Percentiles rank a stretch among this genome's conserved stretches.
phyloP scores from a whole-genome alignment of 2,888 invertebrate species.

The Panzeria rudis region DNA sequence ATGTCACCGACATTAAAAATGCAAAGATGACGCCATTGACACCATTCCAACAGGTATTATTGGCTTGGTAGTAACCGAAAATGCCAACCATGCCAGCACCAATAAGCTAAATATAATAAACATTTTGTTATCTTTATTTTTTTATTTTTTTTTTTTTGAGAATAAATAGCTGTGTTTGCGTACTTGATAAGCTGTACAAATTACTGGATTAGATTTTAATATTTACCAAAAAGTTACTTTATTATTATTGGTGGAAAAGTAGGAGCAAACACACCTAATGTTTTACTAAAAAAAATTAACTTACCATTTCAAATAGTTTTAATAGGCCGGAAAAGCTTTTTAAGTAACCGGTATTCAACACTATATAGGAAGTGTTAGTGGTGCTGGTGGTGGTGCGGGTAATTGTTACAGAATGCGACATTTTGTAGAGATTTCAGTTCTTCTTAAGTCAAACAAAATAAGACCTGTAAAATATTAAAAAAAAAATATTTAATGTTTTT shows the following conservation, averaged over 20 bases:
- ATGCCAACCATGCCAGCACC: slow-evolving; percentile 90
- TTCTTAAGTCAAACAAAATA: not conserved
- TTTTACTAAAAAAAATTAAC: slow-evolving; percentile 46
- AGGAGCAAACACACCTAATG: not conserved
- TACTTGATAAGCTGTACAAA: too few species aligned
- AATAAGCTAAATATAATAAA: slow-evolving; percentile 84
- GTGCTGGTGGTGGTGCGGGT: slow-evolving; percentile 94
- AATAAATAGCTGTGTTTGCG: too few species aligned
- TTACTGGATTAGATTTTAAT: too few species aligned
- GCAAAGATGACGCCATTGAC: slow-evolving; percentile 56
- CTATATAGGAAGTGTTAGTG: slow-evolving; percentile 89
- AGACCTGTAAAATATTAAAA: slow-evolving; percentile 15
- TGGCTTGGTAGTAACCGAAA: slow-evolving; percentile 62
- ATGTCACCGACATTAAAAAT: slow-evolving; percentile 89
- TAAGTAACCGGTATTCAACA: slow-evolving; percentile 92
- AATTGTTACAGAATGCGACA: slow-evolving; percentile 95
- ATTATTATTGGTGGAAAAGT: not conserved
- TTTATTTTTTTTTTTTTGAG: not conserved
- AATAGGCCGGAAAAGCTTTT: slow-evolving; percentile 91
- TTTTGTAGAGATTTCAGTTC: slow-evolving; percentile 78
- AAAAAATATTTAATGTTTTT: not conserved
- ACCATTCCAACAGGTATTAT: slow-evolving; percentile 25
- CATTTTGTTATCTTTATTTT: not conserved
- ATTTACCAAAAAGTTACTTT: too few species aligned
- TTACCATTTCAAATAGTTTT: slow-evolving; percentile 92